Evolutionary conservation across 2,113 vertebrate genomes (phyloP), one percentile per base, ranked within the genome.

Genomic region (Mustela nigripes): DNA sequence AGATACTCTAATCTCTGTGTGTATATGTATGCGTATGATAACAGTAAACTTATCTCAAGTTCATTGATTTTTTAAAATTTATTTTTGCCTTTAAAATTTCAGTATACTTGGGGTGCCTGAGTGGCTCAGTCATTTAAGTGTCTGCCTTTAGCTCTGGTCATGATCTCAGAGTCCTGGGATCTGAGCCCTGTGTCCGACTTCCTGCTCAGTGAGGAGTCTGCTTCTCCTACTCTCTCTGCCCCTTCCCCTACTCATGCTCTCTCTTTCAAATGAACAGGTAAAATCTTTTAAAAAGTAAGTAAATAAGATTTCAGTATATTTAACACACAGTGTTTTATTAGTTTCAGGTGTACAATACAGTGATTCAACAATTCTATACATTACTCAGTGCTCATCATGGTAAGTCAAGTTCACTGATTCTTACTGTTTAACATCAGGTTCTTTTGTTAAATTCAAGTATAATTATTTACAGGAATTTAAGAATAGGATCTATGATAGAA

Each of bases 391-490:
- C 12, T 76, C 73, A 45, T 76, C 11, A 24, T 45, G 26, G 15
- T 76, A 76, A 76, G 12, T 94, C 81, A 91, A 89, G 15, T 62
- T 83, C 58, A 76, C 11, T 65, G 42, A 95, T 83, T 95, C 50
- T 87, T 78, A 96, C 9, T 78, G 9, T 78, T 60, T 62, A 89
- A 53, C 2, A n/a, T 24, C 60, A 90, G 53, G 1, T 48, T 79
- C 24, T 96, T 74, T 42, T 50, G 19, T 69, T 89, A 94, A 58
- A 65, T 78, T 95, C 42, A 91, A 91, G 3, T 42, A 42, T 60
- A 93, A 50, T 85, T 89, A 80, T 48, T 94, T 87, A 76, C 19
- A 60, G 87, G 19, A 26, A 33, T 83, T 89, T 96, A 80, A 80
- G 58, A 94, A 73, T 33, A 60, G 26, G 50, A 78, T 67, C 12